Evolutionary conservation across 2,797 vertebrate genomes (phyloP), one percentile per base, ranked within the genome.

Genomic region (Chaunax sp.): DNA sequence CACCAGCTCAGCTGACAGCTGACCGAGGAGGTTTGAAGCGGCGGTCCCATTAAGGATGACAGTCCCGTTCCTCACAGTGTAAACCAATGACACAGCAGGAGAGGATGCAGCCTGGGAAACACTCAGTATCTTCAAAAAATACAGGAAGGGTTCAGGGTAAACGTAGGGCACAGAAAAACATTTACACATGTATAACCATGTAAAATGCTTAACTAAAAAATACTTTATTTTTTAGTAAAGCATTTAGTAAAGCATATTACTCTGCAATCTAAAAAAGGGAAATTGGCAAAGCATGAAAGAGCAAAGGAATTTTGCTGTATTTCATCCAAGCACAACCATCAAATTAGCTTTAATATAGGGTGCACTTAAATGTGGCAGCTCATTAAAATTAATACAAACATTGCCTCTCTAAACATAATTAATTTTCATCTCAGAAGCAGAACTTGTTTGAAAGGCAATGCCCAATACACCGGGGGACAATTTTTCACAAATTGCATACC

Each of bases 1-100:
- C 80, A 99, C 96, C 83, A 98, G 91, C 90, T 99, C 97, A 22
- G 97, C 97, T 0, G 96, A 97, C 82, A 99, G 94, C 85, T 95
- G 95, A 87, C 95, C 95, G 53, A 99, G 96, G 61, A 99, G 95
- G 88, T 95, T 96, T 92, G 97, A 97, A 87, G 98, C 95, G 44
- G 90, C 77, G 0, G 96, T 98, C 78, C 98, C 98, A 13, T 98
- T 97, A 75, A 99, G 93, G 68, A 93, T 89, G 26, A 87, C 85
- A 72, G 94, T 97, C 82, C 94, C 94, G 78, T 98, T 99, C 87
- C 79, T 94, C 87, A 99, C 96, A 66, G 95, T 89, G 8, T 99
- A 99, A 85, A 97, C 94, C 91, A 99, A 64, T 40, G 96, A 96
- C 83, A 99, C 96, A 47, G 94, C 90, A 60, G 96, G 95, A 64